A percentile compares a stretch with the other conserved stretches of the same genome.
phyloP scores from a whole-genome alignment of 2,797 vertebrate species.

The Chaetodon trifasciatus region DNA sequence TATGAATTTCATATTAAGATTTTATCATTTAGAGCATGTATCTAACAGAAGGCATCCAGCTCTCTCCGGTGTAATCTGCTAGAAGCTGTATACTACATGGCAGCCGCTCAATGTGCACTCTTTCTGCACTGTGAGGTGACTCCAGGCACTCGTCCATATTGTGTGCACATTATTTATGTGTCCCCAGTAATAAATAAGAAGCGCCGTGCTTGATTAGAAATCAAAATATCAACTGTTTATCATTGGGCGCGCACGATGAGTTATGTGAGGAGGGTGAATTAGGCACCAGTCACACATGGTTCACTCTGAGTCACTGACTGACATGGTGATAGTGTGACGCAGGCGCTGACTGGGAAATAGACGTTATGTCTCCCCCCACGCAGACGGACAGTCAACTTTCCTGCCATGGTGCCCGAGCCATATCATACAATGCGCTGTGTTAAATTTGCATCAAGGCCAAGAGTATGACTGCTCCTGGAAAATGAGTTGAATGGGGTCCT shows the following conservation, averaged over 20 bases:
- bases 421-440: slow-evolving; percentile 21
- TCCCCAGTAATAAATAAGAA: slow-evolving; percentile 54
- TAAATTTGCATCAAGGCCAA: slow-evolving; percentile 56
- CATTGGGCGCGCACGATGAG: slow-evolving; percentile 29
- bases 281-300: slow-evolving; percentile 62
- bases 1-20: slow-evolving; percentile 82
- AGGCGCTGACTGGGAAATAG: slow-evolving; percentile 58
- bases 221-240: slow-evolving; percentile 71
- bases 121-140: slow-evolving; percentile 54
- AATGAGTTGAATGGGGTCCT: slow-evolving; percentile 61
- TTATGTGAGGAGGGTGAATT: slow-evolving; percentile 38
- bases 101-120: slow-evolving; percentile 57
- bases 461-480: slow-evolving; percentile 55
- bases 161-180: slow-evolving; percentile 61
- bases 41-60: slow-evolving; percentile 75
- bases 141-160: slow-evolving; percentile 64
- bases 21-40: slow-evolving; percentile 78
- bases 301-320: slow-evolving; percentile 67
- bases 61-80: slow-evolving; percentile 66
- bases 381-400: slow-evolving; percentile 51
- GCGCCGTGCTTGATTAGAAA: slow-evolving; percentile 49
- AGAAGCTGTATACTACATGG: slow-evolving; percentile 61
- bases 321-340: slow-evolving; percentile 61
- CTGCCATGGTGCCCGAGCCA: slow-evolving; percentile 30
- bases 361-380: slow-evolving; percentile 60